These are phyloP conservation scores for Dasysyrphus albostriatus DNA, from an alignment of 2,888 invertebrate genomes.

Conservation along the genomic window DNA sequence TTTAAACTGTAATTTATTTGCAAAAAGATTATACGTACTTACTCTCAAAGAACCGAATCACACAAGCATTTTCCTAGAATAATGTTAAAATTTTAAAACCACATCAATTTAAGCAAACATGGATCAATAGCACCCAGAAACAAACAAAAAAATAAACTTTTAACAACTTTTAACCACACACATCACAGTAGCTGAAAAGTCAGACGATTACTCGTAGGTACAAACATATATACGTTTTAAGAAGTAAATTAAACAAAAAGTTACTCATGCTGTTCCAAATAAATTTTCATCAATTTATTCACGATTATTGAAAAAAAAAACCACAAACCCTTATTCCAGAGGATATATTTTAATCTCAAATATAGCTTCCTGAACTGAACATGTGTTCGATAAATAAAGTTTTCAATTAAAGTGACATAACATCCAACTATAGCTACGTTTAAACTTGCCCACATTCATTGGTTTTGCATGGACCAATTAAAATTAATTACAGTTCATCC, in stretches of 20 bases:
- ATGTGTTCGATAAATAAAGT: conserved; percentile 28
- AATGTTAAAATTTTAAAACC: neutral
- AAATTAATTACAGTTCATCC: conserved; percentile 33
- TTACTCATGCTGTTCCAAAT: neutral
- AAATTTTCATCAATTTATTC: neutral
- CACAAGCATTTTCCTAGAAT: neutral
- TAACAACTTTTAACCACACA: neutral
- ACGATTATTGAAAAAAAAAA: neutral
- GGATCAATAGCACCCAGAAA: neutral
- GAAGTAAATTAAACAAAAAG: conserved; percentile 10
- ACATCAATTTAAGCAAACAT: conserved; percentile 1
- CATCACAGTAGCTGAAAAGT: neutral
- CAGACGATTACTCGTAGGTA: neutral
- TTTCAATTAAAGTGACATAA: conserved; percentile 22
- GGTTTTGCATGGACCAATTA: conserved; percentile 37
- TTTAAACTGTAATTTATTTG: too few species aligned
- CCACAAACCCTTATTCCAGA: conserved; percentile 12
- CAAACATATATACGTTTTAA: neutral
- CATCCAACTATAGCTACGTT: neutral
- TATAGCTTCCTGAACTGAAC: neutral
- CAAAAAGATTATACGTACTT: too few species aligned
- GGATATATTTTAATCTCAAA: neutral
- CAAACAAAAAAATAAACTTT: neutral
- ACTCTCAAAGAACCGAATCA: neutral
- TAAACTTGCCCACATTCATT: neutral